Base-by-base conservation (phyloP, 2,888 invertebrate species). In the Diarsia brunnea region DNA sequence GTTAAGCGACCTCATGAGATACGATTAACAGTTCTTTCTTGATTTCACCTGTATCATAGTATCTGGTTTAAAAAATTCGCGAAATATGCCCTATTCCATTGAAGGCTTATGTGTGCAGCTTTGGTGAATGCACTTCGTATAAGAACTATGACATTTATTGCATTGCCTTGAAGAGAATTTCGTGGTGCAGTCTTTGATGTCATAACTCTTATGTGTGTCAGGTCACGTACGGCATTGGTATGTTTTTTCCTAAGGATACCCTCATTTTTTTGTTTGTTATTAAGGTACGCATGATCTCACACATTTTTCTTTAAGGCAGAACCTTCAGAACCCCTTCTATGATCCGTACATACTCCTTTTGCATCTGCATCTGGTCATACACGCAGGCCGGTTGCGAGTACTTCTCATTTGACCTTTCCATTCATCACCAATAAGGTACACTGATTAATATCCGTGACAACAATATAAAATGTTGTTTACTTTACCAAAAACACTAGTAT, bases 201-300 rank as follows among this genome's bases (percentile, higher is more conserved):
- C 73, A 73, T 79, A 79, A 73, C 53, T 49, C 16, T 16, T 43
- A 43, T 45, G 73, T 79, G 16, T 73, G 77, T 55, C 79, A 43
- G 61, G 47, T 63, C 61, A 79, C 47, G 27, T 43, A 45, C n/a
- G 43, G 53, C 61, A 53, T 47, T 43, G 51, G 63, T 53, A 72
- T 12, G 38, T 43, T 61, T 79, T 16, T n/a, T 51, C 24, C 4
- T 2, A n/a, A 14, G 27, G 14, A 24, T n/a, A 10, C 14, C 4
- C 14, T 38, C 14, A 10, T 1, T 47, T 21, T 31, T 45, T 27
- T 3, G 19, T 74, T 45, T 74, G 2, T 38, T 61, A 14, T 12
- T 61, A 31, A 61, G 7, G 7, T 8, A n/a, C 8, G 38, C 4
- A 31, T 27, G 8, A 27, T 16, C 3, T 27, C 19, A 27, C 16